These are phyloP conservation scores for Chaetodon trifascialis DNA, from an alignment of 2,113 vertebrate species.

Conservation along the genomic window DNA sequence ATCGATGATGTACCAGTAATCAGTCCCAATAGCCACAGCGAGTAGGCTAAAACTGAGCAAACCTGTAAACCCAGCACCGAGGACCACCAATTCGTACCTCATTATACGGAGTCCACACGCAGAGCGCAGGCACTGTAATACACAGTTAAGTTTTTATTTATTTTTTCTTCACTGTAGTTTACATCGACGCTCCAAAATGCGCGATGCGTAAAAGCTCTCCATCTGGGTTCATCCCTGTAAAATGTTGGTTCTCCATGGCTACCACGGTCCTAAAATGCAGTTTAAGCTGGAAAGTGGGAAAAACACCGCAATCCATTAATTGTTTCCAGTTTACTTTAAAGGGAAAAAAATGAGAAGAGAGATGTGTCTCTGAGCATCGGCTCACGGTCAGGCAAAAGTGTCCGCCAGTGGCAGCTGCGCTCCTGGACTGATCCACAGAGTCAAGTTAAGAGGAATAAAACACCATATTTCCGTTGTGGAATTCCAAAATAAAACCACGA, in stretches of 20 bases:
- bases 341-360: neutral
- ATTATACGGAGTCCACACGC: conserved; percentile 50
- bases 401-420: conserved; percentile 17
- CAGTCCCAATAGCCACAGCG: conserved; percentile 83
- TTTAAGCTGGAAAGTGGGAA: neutral
- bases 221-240: conserved; percentile 18
- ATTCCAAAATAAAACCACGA: conserved; percentile 52
- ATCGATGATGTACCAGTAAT: conserved; percentile 88
- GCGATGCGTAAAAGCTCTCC: conserved; percentile 68
- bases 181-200: conserved; percentile 15
- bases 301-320: neutral
- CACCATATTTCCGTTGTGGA: neutral
- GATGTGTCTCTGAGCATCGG: neutral
- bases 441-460: neutral
- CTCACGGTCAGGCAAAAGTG: neutral
- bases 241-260: conserved; percentile 27
- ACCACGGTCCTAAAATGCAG: neutral
- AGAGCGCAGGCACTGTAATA: neutral
- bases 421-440: conserved; percentile 2
- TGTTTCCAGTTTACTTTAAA: neutral
- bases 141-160: neutral
- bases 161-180: neutral
- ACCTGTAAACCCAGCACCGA: conserved; percentile 81
- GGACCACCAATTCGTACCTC: conserved; percentile 81
- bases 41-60: conserved; percentile 85